phyloP scores from a whole-genome alignment of 2,888 invertebrate species.

The Dione juno region DNA sequence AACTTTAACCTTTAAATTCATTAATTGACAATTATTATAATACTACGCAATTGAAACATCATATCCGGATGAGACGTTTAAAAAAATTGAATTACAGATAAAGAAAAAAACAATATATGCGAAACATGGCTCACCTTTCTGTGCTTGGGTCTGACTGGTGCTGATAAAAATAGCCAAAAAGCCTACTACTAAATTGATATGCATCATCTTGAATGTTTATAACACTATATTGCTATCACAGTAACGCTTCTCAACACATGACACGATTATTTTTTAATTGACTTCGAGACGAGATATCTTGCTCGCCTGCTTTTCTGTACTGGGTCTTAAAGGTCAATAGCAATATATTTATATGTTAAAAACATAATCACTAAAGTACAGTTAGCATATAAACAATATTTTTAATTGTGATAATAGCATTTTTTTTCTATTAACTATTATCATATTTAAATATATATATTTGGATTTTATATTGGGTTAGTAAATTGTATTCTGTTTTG shows the following conservation, averaged over 20 bases:
- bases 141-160: slow-evolving; percentile 32
- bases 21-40: slow-evolving; percentile 4
- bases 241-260: slow-evolving; percentile 37
- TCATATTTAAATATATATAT: too few species aligned
- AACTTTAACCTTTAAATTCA: slow-evolving; percentile 17
- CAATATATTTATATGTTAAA: slow-evolving; percentile 65
- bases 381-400: slow-evolving; percentile 53
- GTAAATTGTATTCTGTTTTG: too few species aligned
- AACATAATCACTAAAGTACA: slow-evolving; percentile 61
- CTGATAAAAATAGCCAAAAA: slow-evolving; percentile 38
- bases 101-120: too few species aligned
- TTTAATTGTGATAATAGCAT: neutral
- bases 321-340: slow-evolving; percentile 75
- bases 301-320: slow-evolving; percentile 60
- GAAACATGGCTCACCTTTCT: slow-evolving; percentile 1
- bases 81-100: neutral
- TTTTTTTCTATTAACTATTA: neutral
- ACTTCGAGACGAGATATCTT: slow-evolving; percentile 48
- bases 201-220: slow-evolving; percentile 42
- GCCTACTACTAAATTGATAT: slow-evolving; percentile 35
- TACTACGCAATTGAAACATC: neutral
- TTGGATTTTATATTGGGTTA: too few species aligned
- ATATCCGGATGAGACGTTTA: slow-evolving; percentile 1
- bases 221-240: slow-evolving; percentile 33
- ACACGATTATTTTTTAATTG: slow-evolving; percentile 27